Conservation (phyloP, 2,888 invertebrate species). For the Drosophila cognata region DNA sequence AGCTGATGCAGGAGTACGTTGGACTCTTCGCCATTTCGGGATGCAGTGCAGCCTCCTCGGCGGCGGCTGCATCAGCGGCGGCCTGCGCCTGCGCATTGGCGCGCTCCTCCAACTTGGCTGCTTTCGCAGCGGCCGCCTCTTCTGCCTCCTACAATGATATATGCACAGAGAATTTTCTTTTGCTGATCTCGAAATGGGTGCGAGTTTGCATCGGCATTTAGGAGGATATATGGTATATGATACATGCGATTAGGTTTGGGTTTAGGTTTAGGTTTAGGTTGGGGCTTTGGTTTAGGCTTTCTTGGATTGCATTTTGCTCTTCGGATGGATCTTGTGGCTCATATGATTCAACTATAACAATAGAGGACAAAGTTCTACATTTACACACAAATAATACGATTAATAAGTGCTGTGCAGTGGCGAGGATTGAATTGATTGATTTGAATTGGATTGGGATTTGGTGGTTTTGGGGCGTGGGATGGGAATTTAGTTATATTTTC, state of each 20-base stretch:
- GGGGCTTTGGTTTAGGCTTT: no score
- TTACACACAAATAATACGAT: constrained; percentile 28
- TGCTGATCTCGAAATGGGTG: constrained; percentile 43
- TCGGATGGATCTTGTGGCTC: not conserved
- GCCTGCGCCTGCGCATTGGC: constrained; percentile 86
- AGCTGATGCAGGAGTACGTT: constrained; percentile 96
- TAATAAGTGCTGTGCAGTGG: constrained; percentile 63
- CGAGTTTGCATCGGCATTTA: constrained; percentile 36
- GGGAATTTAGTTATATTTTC: not conserved
- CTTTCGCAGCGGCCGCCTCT: constrained; percentile 89
- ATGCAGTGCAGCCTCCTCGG: constrained; percentile 86
- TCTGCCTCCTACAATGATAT: constrained; percentile 90
- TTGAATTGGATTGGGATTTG: not conserved
- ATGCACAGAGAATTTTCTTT: constrained; percentile 37
- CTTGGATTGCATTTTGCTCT: not conserved
- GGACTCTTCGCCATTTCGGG: constrained; percentile 93
- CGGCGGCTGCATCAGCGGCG: constrained; percentile 87
- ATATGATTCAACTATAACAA: constrained; percentile 1
- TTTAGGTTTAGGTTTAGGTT: not conserved
- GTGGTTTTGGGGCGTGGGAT: not conserved
- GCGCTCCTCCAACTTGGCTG: constrained; percentile 85
- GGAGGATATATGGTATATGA: constrained; percentile 5
- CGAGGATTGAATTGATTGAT: not conserved
- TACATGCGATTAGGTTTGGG: constrained; percentile 4
- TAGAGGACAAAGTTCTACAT: constrained; percentile 26